These are phyloP conservation scores for Hemicentrotus pulcherrimus DNA, from an alignment of 35 echinoderm and acorn worm species.

Conservation along the genomic window DNA sequence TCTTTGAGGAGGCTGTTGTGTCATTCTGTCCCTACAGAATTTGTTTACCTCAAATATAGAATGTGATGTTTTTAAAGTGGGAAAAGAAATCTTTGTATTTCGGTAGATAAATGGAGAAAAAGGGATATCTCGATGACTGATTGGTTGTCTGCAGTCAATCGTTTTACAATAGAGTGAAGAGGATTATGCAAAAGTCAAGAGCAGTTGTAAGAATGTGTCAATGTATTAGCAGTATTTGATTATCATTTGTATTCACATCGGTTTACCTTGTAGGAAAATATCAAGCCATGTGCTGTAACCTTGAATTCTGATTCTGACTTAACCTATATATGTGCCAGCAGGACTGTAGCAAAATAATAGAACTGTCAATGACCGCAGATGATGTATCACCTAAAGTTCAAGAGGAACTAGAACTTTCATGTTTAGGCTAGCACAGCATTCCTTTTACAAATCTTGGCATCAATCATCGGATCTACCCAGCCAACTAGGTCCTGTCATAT, in stretches of 20 bases:
- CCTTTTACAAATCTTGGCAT: background rate
- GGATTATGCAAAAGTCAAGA: too few species aligned
- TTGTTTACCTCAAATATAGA: background rate
- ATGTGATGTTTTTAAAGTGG: background rate
- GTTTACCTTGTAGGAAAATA: too few species aligned
- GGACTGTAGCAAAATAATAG: background rate
- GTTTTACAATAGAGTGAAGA: background rate
- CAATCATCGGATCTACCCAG: background rate
- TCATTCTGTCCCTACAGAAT: background rate
- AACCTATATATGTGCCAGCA: background rate
- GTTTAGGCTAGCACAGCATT: background rate
- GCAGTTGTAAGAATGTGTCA: too few species aligned
- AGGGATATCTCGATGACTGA: background rate
- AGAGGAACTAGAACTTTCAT: background rate
- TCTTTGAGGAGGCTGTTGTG: background rate
- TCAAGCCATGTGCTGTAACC: background rate
- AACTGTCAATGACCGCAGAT: background rate
- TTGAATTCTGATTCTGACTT: background rate
- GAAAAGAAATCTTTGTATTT: too few species aligned
- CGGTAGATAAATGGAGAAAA: background rate
- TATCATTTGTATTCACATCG: background rate
- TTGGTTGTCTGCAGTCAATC: background rate
- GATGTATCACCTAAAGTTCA: background rate
- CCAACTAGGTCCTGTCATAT: background rate
- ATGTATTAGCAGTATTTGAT: background rate